Conservation (phyloP, 2,797 vertebrate genomes). For the Anguilla pacifica region DNA sequence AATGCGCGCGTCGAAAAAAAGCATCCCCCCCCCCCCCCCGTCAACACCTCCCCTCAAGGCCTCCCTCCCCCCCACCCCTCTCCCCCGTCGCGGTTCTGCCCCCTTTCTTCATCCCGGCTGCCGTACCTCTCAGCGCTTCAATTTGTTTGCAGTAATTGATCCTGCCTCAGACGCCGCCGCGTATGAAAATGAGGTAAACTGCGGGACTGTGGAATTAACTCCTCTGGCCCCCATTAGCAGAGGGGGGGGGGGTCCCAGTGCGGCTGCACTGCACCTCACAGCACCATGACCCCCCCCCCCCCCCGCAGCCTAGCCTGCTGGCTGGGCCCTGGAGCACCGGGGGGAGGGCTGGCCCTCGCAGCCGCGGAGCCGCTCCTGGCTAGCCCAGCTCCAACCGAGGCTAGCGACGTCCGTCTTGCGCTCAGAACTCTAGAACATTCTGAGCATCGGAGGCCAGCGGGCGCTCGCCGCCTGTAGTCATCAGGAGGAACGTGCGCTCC, state of each 20-base stretch:
- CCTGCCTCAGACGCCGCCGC: slow-evolving; percentile 62
- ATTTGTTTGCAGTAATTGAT: slow-evolving; percentile 77
- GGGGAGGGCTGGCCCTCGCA: neutral
- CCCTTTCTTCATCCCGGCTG: neutral
- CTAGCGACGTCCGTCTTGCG: neutral
- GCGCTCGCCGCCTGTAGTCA: neutral
- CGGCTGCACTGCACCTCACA: slow-evolving; percentile 49
- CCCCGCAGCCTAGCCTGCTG: slow-evolving; percentile 1
- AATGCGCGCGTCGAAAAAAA: neutral
- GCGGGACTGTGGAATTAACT: slow-evolving; percentile 68
- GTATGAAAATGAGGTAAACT: slow-evolving; percentile 76
- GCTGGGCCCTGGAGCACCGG: neutral
- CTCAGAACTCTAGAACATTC: neutral
- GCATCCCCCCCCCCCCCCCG: neutral
- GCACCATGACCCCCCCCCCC: slow-evolving; percentile 23
- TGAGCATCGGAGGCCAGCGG: neutral
- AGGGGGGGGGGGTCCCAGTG: slow-evolving; percentile 50
- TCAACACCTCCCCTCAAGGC: neutral
- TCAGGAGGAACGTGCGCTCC: neutral
- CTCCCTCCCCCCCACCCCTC: neutral
- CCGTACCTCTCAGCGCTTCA: slow-evolving; percentile 57
- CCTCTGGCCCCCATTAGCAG: slow-evolving; percentile 69
- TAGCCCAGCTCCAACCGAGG: neutral
- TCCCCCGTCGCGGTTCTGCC: neutral
- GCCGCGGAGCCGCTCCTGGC: neutral